A percentile compares a stretch with the other conserved stretches of the same genome.
These are phyloP conservation scores for Brachionus plicatilis DNA, from an alignment of 1,140 invertebrate genomes.

Conservation along the genomic window DNA sequence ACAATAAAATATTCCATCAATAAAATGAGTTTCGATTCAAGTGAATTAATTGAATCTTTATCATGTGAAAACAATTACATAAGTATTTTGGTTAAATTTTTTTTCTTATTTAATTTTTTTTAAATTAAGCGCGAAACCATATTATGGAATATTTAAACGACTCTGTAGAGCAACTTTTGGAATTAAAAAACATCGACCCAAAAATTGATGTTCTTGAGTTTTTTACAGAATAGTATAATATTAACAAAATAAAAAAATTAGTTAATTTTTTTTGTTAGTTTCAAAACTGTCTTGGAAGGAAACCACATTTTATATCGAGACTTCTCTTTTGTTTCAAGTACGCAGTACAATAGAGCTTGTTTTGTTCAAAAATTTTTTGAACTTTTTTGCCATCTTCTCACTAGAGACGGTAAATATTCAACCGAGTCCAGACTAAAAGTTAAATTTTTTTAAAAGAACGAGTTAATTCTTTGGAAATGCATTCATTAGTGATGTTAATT, in stretches of 20 bases:
- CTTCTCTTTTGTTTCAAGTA: conserved; percentile 49
- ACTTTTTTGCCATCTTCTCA: conserved; percentile 51
- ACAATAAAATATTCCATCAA: neutral
- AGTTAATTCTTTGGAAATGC: conserved; percentile 52
- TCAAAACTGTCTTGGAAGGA: conserved; percentile 51
- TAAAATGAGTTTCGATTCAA: neutral
- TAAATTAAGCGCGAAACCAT: conserved; percentile 43
- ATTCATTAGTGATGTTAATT: conserved; percentile 50
- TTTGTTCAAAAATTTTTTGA: conserved; percentile 54
- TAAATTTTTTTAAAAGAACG: conserved; percentile 45
- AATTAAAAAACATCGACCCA: conserved; percentile 52
- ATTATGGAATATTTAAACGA: conserved; percentile 54
- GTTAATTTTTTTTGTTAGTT: conserved; percentile 44
- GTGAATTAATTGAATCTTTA: neutral
- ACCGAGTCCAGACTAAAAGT: neutral
- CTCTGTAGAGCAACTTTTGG: conserved; percentile 50
- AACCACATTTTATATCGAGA: conserved; percentile 55
- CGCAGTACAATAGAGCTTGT: conserved; percentile 53
- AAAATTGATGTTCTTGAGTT: conserved; percentile 53
- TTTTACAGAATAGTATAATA: conserved; percentile 54
- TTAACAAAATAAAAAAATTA: neutral
- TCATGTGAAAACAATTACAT: neutral
- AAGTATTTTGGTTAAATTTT: neutral
- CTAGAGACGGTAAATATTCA: conserved; percentile 50
- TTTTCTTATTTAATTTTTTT: neutral